phyloP scores from a whole-genome alignment of 2,888 invertebrate genomes.

The Hydropsyche betteni region DNA sequence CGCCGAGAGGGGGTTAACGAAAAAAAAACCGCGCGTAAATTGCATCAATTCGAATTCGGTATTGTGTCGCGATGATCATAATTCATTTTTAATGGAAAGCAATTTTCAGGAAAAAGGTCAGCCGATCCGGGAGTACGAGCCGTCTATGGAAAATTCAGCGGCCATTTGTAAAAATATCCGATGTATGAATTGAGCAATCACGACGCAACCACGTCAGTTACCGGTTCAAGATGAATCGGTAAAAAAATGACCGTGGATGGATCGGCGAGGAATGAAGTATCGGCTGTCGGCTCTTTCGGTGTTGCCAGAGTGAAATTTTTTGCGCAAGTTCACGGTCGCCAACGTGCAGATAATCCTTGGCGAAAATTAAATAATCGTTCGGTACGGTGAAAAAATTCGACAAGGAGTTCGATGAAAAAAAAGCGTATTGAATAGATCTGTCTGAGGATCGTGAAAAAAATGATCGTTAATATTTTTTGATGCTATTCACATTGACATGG shows the following conservation, averaged over 20 bases:
- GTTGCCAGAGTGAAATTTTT: slow-evolving; percentile 1
- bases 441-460: too few relatives aligned
- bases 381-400: neutral
- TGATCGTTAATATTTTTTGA: too few relatives aligned
- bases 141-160: neutral
- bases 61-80: slow-evolving; percentile 1
- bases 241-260: slow-evolving; percentile 1
- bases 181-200: neutral
- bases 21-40: neutral
- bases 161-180: neutral
- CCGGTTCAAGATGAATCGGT: neutral
- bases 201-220: too few relatives aligned
- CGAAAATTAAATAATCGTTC: slow-evolving; percentile 15
- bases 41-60: neutral
- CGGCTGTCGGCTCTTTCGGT: neutral
- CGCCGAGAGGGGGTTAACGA: neutral
- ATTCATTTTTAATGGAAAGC: slow-evolving; percentile 29
- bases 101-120: slow-evolving; percentile 22
- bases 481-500: too few relatives aligned
- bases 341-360: neutral
- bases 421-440: neutral
- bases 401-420: slow-evolving; percentile 6
- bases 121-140: neutral
- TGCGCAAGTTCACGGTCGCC: slow-evolving; percentile 17
- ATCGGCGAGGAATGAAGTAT: neutral